Conservation (phyloP, 2,888 invertebrate species). For the Dusona sp. region DNA sequence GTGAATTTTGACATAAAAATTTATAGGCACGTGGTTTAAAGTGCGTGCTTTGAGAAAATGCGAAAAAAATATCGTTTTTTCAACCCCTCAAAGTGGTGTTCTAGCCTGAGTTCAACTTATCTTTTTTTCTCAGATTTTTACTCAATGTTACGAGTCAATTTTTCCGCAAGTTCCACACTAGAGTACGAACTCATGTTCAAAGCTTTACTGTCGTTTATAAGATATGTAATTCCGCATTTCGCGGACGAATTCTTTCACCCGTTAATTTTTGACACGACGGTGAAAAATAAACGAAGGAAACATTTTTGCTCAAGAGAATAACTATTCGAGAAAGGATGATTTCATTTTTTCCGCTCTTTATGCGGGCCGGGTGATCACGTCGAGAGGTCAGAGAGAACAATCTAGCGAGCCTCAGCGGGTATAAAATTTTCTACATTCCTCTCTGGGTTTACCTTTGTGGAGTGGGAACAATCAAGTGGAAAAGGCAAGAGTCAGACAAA, state of each 20-base stretch:
- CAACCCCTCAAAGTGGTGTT: no score
- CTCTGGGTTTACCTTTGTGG: background rate
- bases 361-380: background rate
- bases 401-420: conserved; percentile 9
- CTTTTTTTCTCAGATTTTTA: background rate
- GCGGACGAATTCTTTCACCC: background rate
- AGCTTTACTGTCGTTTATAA: background rate
- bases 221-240: background rate
- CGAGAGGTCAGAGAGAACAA: conserved; percentile 11
- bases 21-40: background rate
- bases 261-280: background rate
- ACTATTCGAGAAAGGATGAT: conserved; percentile 1
- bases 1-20: background rate
- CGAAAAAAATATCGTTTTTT: background rate
- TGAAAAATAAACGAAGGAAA: background rate
- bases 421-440: conserved; percentile 46
- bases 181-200: background rate
- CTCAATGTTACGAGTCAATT: background rate
- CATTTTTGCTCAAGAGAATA: conserved; percentile 3
- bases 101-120: background rate
- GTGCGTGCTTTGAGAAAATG: background rate
- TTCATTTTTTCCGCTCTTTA: conserved; percentile 13
- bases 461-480: conserved; percentile 8
- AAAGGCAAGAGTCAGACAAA: background rate
- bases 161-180: background rate